Percentiles rank a stretch among this genome's conserved stretches.
Conservation (phyloP, 2,888 invertebrate species). For the Lasioglossum oenotherae region DNA sequence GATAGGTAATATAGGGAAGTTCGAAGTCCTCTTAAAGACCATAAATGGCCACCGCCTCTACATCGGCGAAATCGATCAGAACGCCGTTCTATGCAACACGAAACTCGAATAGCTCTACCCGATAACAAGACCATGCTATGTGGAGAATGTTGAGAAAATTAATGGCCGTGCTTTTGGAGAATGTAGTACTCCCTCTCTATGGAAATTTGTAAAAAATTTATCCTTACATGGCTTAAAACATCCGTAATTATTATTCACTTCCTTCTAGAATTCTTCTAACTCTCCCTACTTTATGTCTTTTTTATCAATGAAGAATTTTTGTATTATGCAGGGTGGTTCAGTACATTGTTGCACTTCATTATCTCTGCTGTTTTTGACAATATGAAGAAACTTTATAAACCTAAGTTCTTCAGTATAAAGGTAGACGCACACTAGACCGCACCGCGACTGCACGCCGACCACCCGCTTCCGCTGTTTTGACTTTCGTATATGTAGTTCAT, state of each 20-base stretch:
- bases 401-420: neutral
- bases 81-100: neutral
- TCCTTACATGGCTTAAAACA: neutral
- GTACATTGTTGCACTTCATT: too few species aligned
- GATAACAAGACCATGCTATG: neutral
- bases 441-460: too few species aligned
- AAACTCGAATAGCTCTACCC: neutral
- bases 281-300: neutral
- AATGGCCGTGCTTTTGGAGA: neutral
- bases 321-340: too few species aligned
- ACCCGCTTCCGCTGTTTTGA: too few species aligned
- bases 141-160: neutral
- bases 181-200: neutral
- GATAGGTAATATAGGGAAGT: constrained; percentile 5
- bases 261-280: neutral
- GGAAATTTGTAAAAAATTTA: neutral
- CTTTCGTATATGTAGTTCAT: too few species aligned
- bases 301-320: neutral
- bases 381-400: neutral
- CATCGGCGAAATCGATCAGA: neutral
- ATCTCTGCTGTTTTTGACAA: neutral
- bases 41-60: neutral
- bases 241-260: neutral
- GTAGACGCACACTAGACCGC: too few species aligned
- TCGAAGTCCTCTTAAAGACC: neutral